These are phyloP conservation scores for Tetanocera ferruginea DNA, from an alignment of 2,888 invertebrate genomes.

Conservation along the genomic window DNA sequence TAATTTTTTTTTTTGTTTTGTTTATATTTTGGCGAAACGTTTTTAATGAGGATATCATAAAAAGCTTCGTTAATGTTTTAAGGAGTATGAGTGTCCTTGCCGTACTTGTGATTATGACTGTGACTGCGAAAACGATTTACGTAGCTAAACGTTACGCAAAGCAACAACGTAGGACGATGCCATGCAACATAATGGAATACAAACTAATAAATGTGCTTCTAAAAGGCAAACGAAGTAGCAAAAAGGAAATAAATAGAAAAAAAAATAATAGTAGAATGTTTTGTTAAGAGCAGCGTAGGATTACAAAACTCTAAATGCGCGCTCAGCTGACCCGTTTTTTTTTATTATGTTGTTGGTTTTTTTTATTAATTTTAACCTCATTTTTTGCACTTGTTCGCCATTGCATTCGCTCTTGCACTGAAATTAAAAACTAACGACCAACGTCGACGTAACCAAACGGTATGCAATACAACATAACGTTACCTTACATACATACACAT, in stretches of 20 bases:
- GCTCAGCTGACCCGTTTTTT: conserved; percentile 19
- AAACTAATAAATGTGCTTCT: conserved; percentile 10
- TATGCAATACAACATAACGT: conserved; percentile 1
- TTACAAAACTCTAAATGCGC: background rate
- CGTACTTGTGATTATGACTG: background rate
- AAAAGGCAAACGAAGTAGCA: background rate
- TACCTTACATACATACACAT: background rate
- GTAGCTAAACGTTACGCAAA: background rate
- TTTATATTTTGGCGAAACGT: background rate
- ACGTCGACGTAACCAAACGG: conserved; percentile 6
- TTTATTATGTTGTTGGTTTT: too few species aligned
- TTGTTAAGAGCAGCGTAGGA: conserved; percentile 1
- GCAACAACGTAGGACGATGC: background rate
- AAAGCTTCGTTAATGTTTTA: background rate
- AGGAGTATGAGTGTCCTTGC: background rate
- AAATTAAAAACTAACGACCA: conserved; percentile 17
- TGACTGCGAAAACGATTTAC: background rate
- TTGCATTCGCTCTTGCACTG: background rate
- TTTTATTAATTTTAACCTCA: conserved; percentile 13
- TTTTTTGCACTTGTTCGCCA: conserved; percentile 8
- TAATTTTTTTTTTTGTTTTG: too few species aligned
- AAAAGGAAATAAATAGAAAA: background rate
- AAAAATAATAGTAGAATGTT: background rate
- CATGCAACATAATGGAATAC: background rate
- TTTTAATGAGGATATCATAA: conserved; percentile 8